Percentiles rank a stretch among this genome's conserved stretches.
These are phyloP conservation scores for Eupithecia vulgata DNA, from an alignment of 2,888 invertebrate genomes.

Conservation along the genomic window DNA sequence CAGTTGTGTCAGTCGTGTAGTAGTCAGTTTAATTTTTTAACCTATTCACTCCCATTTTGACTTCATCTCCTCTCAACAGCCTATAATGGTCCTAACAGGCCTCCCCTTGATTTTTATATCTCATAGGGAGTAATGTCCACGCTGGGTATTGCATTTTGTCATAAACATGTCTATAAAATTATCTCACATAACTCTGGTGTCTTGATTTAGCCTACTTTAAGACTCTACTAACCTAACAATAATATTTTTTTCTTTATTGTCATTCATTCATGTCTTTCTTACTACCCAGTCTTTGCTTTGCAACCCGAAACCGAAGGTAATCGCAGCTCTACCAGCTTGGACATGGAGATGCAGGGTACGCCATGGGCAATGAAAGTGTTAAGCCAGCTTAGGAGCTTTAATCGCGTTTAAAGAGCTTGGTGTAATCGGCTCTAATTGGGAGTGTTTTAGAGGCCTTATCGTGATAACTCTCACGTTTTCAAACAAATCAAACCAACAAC, in stretches of 20 bases:
- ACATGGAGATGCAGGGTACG: neutral
- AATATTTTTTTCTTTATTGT: too few relatives aligned
- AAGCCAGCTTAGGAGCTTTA: neutral
- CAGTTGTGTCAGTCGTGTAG: too few relatives aligned
- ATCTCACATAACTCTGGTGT: too few relatives aligned
- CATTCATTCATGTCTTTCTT: too few relatives aligned
- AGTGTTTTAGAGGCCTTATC: neutral
- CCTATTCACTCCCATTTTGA: neutral
- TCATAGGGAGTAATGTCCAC: too few relatives aligned
- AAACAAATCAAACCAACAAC: conserved; percentile 13
- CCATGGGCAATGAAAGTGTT: neutral
- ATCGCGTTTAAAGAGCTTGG: neutral
- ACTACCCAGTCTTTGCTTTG: neutral
- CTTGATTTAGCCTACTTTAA: too few relatives aligned
- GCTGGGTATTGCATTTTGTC: too few relatives aligned
- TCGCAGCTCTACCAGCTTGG: neutral
- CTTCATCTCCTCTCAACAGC: too few relatives aligned
- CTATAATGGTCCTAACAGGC: too few relatives aligned
- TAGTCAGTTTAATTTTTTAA: neutral
- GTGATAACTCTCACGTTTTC: conserved; percentile 4
- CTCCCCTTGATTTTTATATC: too few relatives aligned
- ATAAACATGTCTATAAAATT: too few relatives aligned
- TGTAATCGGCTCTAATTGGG: neutral
- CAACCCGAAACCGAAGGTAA: neutral
- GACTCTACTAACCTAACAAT: too few relatives aligned